Evolutionary conservation across 1,140 invertebrate species (phyloP).

Genomic region (Drosophila nigromelanica): DNA sequence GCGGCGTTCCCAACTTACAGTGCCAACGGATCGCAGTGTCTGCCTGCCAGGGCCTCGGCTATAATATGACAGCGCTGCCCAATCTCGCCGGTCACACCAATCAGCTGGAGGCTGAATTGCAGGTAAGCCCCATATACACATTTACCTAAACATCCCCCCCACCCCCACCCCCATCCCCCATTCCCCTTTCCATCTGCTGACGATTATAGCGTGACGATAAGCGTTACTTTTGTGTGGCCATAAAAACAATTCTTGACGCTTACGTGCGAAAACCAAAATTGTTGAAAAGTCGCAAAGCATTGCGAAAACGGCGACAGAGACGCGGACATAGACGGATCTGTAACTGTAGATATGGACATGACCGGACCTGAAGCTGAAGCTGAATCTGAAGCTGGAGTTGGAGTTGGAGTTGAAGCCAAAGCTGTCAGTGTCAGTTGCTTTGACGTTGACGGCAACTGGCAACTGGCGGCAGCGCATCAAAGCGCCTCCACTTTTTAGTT

Average conservation of each 20-base stretch:
- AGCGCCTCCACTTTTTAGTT: conserved; percentile 38
- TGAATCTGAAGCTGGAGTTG: neutral
- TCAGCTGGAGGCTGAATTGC: conserved; percentile 89
- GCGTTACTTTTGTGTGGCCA: conserved; percentile 59
- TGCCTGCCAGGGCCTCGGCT: conserved; percentile 92
- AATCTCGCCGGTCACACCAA: conserved; percentile 91
- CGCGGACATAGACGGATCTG: conserved; percentile 27
- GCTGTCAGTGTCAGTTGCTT: conserved; percentile 23
- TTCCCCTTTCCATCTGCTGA: neutral
- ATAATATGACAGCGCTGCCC: conserved; percentile 95
- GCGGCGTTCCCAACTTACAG: conserved; percentile 83
- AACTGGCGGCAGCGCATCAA: conserved; percentile 49
- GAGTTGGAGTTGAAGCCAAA: neutral
- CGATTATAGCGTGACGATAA: conserved; percentile 51
- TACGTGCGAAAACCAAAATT: conserved; percentile 60
- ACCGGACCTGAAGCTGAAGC: conserved; percentile 1
- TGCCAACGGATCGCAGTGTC: conserved; percentile 93
- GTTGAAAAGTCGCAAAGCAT: conserved; percentile 49
- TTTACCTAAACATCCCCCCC: no score
- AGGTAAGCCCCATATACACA: conserved; percentile 84
- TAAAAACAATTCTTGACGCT: conserved; percentile 64
- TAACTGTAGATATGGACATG: conserved; percentile 46
- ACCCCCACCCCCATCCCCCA: neutral
- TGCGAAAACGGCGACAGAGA: conserved; percentile 23
- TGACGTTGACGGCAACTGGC: conserved; percentile 42